Evolutionary conservation across 2,797 vertebrate species (phyloP).

Genomic region (Astyanax mexicanus): DNA sequence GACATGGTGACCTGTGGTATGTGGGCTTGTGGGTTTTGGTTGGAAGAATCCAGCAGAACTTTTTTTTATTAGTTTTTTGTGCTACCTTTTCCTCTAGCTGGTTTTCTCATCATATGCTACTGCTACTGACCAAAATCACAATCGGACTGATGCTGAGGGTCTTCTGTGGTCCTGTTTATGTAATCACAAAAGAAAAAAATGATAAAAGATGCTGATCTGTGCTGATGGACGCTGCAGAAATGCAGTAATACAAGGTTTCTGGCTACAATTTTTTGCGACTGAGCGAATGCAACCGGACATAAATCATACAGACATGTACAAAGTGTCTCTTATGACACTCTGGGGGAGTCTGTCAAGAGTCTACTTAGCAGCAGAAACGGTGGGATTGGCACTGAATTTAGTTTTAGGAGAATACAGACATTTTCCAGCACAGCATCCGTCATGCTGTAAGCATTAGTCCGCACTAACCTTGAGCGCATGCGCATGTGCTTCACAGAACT

Average conservation of each 20-base stretch:
- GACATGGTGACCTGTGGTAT: slow-evolving; percentile 30
- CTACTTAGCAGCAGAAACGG: neutral
- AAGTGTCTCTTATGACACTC: slow-evolving; percentile 11
- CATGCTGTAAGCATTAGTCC: slow-evolving; percentile 11
- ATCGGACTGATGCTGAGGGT: slow-evolving; percentile 8
- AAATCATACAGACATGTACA: slow-evolving; percentile 4
- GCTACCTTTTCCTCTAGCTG: slow-evolving; percentile 27
- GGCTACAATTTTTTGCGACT: slow-evolving; percentile 9
- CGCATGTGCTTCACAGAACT: slow-evolving; percentile 8
- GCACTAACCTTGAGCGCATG: neutral
- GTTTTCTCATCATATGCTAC: slow-evolving; percentile 45
- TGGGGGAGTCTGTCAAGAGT: neutral
- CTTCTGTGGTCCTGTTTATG: slow-evolving; percentile 15
- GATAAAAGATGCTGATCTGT: slow-evolving; percentile 22
- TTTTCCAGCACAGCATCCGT: slow-evolving; percentile 9
- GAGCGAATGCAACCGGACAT: slow-evolving; percentile 1
- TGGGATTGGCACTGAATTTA: neutral
- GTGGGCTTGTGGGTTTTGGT: slow-evolving; percentile 40
- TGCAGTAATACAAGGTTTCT: too few species aligned
- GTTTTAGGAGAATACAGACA: neutral
- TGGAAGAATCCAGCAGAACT: slow-evolving; percentile 19
- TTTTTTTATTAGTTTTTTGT: slow-evolving; percentile 29
- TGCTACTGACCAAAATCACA: slow-evolving; percentile 7
- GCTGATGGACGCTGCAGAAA: neutral
- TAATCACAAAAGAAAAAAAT: slow-evolving; percentile 18